Evolutionary conservation across 2,888 invertebrate genomes (phyloP).

Genomic region (Alsophila aescularia): DNA sequence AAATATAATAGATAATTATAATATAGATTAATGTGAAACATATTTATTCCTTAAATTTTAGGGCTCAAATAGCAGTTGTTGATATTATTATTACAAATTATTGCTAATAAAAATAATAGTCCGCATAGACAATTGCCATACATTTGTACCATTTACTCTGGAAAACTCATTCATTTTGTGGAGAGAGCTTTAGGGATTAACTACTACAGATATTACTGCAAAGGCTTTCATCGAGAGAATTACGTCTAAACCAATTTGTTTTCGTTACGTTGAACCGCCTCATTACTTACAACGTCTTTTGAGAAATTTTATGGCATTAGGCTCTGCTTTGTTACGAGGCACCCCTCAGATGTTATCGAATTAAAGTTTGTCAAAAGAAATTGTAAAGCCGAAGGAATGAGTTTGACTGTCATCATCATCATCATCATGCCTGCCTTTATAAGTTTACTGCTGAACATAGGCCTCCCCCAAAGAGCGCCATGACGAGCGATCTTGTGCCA

Average conservation of each 20-base stretch:
- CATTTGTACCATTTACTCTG: constrained; percentile 20
- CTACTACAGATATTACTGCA: constrained; percentile 46
- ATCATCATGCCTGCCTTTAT: too few species aligned
- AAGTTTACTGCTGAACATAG: too few species aligned
- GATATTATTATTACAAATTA: background rate
- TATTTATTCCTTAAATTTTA: too few species aligned
- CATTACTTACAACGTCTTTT: constrained; percentile 46
- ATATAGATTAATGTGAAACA: too few species aligned
- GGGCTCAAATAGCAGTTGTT: too few species aligned
- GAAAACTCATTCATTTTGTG: constrained; percentile 31
- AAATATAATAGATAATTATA: too few species aligned
- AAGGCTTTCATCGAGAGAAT: constrained; percentile 48
- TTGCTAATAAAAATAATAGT: constrained; percentile 7
- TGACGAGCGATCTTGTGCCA: too few species aligned
- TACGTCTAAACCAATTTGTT: constrained; percentile 52
- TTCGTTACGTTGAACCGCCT: constrained; percentile 49
- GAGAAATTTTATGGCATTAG: constrained; percentile 35
- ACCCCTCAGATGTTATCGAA: constrained; percentile 22
- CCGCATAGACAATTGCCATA: constrained; percentile 20
- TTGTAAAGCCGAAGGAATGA: constrained; percentile 9
- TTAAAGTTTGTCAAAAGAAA: constrained; percentile 22
- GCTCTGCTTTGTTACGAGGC: constrained; percentile 29
- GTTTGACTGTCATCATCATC: constrained; percentile 4
- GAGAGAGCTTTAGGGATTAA: constrained; percentile 46
- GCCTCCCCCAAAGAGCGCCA: too few species aligned